Base-by-base conservation (phyloP, 2,797 vertebrate genomes). In the Acrossocheilus fasciatus region DNA sequence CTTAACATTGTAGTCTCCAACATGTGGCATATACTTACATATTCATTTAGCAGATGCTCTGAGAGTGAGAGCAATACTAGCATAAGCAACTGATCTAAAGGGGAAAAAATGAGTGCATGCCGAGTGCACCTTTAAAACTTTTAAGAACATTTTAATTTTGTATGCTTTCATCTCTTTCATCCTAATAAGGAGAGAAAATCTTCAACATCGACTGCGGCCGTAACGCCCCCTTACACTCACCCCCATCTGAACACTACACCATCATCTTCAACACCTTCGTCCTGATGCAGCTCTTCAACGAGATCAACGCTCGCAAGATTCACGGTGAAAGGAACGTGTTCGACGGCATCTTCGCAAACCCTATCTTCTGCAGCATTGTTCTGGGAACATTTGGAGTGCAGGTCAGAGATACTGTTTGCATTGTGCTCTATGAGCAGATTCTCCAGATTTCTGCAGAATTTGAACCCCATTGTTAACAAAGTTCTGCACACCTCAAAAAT, bases 231-330 rank as follows among this genome's bases (percentile, higher is more conserved):
- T 95, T 98, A 79, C 97, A 98, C 91, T 95, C 97, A 0, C 96
- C 97, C 0, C 97, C 97, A 2, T 97, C 97, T 0, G 97, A 98
- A 92, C 97, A 98, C 92, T 97, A 97, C 94, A 97, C 96, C 92
- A 96, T 97, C 93, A 97, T 97, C 91, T 97, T 97, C 93, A 97
- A 97, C 93, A 97, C 95, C 85, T 97, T 97, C 74, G 97, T 97
- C 89, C 95, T 97, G 91, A 97, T 97, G 97, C 97, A 97, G 88
- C 95, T 97, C 59, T 97, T 96, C 92, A 97, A 97, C 12, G 96
- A 97, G 94, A 96, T 97, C 91, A 97, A 97, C 18, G 96, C 97
- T 34, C 96, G 96, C 87, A 97, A 97, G 91, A 97, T 97, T 91
- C 97, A 97, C 3, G 96, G 97, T 20, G 96, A 97, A 92, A 94